Conservation (phyloP, 2,888 invertebrate species). For the Campoletis raptor region DNA sequence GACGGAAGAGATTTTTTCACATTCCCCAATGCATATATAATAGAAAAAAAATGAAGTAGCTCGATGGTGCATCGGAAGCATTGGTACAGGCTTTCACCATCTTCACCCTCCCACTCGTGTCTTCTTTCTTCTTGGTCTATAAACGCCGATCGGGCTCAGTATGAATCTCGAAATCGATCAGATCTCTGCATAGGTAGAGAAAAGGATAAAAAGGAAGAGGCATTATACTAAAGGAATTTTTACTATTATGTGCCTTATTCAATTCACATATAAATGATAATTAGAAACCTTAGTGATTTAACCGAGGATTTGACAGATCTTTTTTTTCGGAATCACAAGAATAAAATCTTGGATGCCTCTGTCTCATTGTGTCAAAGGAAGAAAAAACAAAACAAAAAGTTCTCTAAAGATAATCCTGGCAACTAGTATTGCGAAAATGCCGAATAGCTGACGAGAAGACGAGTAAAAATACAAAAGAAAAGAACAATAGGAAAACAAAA, state of each 20-base stretch:
- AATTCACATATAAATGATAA: conserved; percentile 46
- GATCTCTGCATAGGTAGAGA: conserved; percentile 4
- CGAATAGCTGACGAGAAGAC: conserved; percentile 47
- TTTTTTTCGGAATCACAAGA: neutral
- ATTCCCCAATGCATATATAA: conserved; percentile 10
- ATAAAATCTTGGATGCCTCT: neutral
- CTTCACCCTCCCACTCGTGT: conserved; percentile 66
- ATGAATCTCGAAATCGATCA: conserved; percentile 26
- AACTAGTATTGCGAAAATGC: neutral
- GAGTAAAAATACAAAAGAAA: conserved; percentile 26
- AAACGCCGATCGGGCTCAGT: neutral
- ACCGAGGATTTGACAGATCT: neutral
- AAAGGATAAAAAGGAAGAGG: neutral
- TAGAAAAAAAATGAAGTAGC: conserved; percentile 39
- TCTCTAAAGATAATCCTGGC: conserved; percentile 10
- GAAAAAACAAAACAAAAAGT: neutral
- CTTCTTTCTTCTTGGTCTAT: conserved; percentile 56
- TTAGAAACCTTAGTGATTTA: neutral
- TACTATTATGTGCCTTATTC: conserved; percentile 69
- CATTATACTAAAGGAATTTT: conserved; percentile 77
- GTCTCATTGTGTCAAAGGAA: neutral
- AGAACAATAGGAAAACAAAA: conserved; percentile 62
- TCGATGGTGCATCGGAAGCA: conserved; percentile 35
- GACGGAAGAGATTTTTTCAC: conserved; percentile 27
- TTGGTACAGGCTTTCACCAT: conserved; percentile 49